phyloP scores from a whole-genome alignment of 1,140 invertebrate genomes.

The Drosophila miranda region DNA sequence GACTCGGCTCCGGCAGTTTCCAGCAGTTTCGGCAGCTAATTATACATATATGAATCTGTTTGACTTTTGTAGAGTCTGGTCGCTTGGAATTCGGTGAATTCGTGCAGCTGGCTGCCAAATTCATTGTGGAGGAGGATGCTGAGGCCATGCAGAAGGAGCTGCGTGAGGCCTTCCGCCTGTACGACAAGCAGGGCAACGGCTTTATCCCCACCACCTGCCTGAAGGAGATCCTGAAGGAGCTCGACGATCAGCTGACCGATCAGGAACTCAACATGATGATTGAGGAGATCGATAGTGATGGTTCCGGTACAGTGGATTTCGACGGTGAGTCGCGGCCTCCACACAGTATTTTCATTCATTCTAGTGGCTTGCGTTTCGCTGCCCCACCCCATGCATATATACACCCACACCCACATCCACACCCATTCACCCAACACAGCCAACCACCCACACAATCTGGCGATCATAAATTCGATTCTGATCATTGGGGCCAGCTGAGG shows the following conservation, averaged over 20 bases:
- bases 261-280: conserved; percentile 97
- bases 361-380: conserved; percentile 55
- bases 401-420: conserved; percentile 8
- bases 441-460: conserved; percentile 7
- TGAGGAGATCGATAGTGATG: conserved; percentile 97
- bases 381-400: conserved; percentile 5
- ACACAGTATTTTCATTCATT: conserved; percentile 43
- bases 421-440: conserved; percentile 4
- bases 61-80: conserved; percentile 89
- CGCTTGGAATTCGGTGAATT: conserved; percentile 97
- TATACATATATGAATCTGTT: conserved; percentile 12
- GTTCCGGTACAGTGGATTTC: conserved; percentile 89
- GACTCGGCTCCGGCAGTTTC: conserved; percentile 5
- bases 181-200: conserved; percentile 95
- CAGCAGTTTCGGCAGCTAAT: conserved; percentile 30
- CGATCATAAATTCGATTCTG: conserved; percentile 52
- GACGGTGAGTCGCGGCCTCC: conserved; percentile 83
- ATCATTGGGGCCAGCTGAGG: too few relatives aligned
- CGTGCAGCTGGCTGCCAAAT: conserved; percentile 95
- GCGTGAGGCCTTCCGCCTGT: conserved; percentile 95
- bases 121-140: conserved; percentile 97
- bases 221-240: conserved; percentile 94
- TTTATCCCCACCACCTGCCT: conserved; percentile 97
- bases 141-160: conserved; percentile 96
- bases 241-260: conserved; percentile 96